These are phyloP conservation scores for Drosophila affinis DNA, from an alignment of 2,888 invertebrate species.

Conservation along the genomic window DNA sequence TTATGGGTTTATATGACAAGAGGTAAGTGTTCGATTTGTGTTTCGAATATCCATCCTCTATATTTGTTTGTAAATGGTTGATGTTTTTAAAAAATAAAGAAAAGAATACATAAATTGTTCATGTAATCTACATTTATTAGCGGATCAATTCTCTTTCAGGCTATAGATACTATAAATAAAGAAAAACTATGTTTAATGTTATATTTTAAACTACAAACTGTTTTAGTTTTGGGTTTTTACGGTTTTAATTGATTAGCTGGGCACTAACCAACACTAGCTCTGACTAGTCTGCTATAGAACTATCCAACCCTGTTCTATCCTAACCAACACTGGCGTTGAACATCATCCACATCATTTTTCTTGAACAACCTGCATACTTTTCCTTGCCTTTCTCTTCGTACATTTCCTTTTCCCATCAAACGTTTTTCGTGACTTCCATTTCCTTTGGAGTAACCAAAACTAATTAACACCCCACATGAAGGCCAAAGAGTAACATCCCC, in stretches of 20 bases:
- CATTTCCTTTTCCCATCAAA: constrained; percentile 33
- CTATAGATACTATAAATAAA: background rate
- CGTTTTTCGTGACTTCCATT: constrained; percentile 30
- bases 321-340: background rate
- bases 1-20: constrained; percentile 77
- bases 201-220: background rate
- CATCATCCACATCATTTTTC: background rate
- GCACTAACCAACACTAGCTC: background rate
- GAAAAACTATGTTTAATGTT: background rate
- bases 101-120: background rate
- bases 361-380: constrained; percentile 16
- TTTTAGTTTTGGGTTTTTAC: background rate
- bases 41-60: background rate
- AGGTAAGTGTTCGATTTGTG: constrained; percentile 58
- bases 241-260: too few relatives aligned
- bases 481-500: constrained; percentile 25
- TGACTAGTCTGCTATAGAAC: background rate
- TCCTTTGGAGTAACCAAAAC: constrained; percentile 34
- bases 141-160: background rate
- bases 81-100: background rate
- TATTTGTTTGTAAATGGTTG: background rate
- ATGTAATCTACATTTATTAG: background rate
- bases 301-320: background rate
- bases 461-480: constrained; percentile 66
- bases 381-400: background rate